Evolutionary conservation across 2,113 vertebrate genomes (phyloP).

Genomic region (Montifringilla adamsi): DNA sequence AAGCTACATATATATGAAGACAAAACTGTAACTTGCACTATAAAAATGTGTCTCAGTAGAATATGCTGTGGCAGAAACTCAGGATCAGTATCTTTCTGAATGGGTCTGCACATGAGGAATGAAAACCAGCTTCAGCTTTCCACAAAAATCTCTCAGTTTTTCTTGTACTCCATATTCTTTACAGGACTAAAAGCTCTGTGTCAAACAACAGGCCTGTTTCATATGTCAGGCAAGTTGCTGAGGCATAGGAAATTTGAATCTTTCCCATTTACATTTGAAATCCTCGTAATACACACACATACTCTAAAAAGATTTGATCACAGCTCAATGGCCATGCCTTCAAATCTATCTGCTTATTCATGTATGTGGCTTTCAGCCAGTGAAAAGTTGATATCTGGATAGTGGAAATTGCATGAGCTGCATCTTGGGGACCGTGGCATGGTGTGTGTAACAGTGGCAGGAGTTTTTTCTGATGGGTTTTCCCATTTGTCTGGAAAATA

Average conservation of each 20-base stretch:
- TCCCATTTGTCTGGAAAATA: neutral
- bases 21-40: neutral
- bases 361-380: neutral
- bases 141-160: neutral
- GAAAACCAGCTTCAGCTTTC: neutral
- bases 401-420: neutral
- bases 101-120: neutral
- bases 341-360: neutral
- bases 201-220: neutral
- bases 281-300: neutral
- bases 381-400: neutral
- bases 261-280: neutral
- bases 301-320: neutral
- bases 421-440: neutral
- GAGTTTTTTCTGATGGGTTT: neutral
- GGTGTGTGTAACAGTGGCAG: neutral
- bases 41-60: neutral
- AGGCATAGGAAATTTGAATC: neutral
- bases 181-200: neutral
- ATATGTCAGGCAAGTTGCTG: neutral
- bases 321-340: neutral
- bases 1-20: neutral
- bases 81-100: neutral
- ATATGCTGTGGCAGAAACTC: neutral
- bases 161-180: neutral